phyloP scores from a whole-genome alignment of 2,888 invertebrate genomes.

The Penaeus monodon region DNA sequence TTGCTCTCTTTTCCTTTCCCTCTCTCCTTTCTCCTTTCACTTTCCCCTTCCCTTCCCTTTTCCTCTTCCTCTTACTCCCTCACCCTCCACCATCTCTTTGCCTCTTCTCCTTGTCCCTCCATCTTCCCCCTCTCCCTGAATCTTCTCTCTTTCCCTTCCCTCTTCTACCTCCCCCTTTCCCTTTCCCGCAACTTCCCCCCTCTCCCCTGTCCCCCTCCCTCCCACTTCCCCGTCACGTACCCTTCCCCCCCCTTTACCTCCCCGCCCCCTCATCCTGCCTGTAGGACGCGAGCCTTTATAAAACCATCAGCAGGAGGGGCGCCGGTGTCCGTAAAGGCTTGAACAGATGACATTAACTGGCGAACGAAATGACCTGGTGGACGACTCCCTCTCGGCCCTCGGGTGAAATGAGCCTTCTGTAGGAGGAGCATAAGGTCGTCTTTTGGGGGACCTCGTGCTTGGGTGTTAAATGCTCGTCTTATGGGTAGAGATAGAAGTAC shows the following conservation, averaged over 20 bases:
- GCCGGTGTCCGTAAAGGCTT: constrained; percentile 10
- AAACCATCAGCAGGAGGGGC: not conserved
- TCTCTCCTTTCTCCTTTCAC: not conserved
- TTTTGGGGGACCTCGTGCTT: not conserved
- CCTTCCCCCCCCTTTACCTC: not conserved
- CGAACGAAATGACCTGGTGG: constrained; percentile 1
- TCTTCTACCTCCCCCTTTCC: not conserved
- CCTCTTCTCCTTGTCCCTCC: too few species aligned
- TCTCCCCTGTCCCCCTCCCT: not conserved
- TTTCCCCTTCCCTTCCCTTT: too few species aligned
- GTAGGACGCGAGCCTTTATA: not conserved
- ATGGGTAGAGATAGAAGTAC: too few species aligned
- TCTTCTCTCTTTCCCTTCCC: too few species aligned
- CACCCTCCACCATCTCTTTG: too few species aligned
- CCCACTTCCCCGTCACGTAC: not conserved
- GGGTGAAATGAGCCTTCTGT: not conserved
- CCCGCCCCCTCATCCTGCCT: not conserved
- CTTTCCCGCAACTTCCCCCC: not conserved
- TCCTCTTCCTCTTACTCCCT: too few species aligned
- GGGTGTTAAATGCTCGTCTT: too few species aligned
- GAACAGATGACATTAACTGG: constrained; percentile 15
- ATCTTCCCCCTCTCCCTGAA: too few species aligned
- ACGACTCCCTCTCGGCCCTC: not conserved
- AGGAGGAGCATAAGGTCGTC: not conserved
- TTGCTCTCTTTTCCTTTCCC: not conserved